phyloP scores from a whole-genome alignment of 2,797 vertebrate species.

The Cygnus olor region DNA sequence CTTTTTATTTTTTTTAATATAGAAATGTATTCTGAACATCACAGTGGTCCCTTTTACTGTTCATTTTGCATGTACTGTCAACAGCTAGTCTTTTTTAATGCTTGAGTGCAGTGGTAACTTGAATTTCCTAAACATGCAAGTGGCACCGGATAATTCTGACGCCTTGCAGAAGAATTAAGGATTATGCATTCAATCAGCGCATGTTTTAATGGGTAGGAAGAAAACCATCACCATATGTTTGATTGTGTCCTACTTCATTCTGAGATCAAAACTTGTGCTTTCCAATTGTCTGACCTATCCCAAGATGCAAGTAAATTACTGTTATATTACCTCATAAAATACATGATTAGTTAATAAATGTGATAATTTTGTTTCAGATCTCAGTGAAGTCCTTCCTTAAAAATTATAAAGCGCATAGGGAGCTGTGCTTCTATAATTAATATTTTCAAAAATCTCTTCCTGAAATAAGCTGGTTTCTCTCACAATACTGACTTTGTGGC shows the following conservation, averaged over 20 bases:
- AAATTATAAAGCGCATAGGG: not conserved
- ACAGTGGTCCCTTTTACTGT: conserved; percentile 58
- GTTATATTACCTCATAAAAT: not conserved
- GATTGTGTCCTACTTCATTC: conserved; percentile 71
- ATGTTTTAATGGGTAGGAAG: conserved; percentile 59
- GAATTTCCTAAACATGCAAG: conserved; percentile 53
- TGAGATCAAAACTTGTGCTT: conserved; percentile 69
- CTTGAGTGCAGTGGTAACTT: conserved; percentile 64
- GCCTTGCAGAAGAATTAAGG: conserved; percentile 65
- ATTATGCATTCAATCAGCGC: conserved; percentile 59
- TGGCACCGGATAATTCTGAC: conserved; percentile 60
- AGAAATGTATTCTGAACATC: conserved; percentile 17
- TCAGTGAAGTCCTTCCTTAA: not conserved
- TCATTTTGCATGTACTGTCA: conserved; percentile 71
- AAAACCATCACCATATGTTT: conserved; percentile 55
- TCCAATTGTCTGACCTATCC: not conserved
- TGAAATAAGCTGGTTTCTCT: not conserved
- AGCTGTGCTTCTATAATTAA: not conserved
- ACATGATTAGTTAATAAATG: not conserved
- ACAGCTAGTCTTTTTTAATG: conserved; percentile 68
- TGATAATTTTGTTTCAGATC: conserved; percentile 21
- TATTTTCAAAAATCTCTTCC: not conserved
- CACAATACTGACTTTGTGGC: not conserved
- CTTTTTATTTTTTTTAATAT: not conserved
- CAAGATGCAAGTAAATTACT: not conserved